Base-by-base conservation (phyloP, 2,797 vertebrate genomes). In the Trichosurus vulpecula region DNA sequence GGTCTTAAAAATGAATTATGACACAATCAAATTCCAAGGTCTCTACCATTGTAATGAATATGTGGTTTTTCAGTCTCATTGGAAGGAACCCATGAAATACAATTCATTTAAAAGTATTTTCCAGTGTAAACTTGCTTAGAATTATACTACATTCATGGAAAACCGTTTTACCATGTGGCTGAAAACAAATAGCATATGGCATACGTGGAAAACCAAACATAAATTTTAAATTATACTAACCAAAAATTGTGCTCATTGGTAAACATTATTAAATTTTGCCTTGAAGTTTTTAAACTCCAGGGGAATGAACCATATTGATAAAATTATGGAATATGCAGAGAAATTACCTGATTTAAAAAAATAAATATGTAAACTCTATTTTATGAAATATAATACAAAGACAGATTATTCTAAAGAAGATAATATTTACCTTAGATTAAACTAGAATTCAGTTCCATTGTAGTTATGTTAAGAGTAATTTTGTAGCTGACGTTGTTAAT, bases 1-100 rank as follows among this genome's bases (percentile, higher is more conserved):
- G 92, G 95, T 97, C 93, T 97, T 97, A 58, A 97, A 97, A 98
- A 97, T 97, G 97, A 98, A 97, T 97, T 97, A 97, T 96, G 96
- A 97, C 90, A 96, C 97, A 94, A 95, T 97, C 94, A 97, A 94
- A 53, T 52, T 90, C 81, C 95, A 96, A 13, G 95, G 96, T 97
- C 95, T 97, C 90, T 97, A 92, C 81, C 52, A 95, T 91, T 97
- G 96, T 96, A 94, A 96, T 96, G 92, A 47, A 87, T 95, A 47
- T 96, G 92, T 54, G n/a, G 91, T 96, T 96, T 61, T 90, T 25
- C 54, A 22, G 54, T 53, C 95, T 96, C 93, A 94, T 96, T 98
- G 96, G 35, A 97, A 93, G 95, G 94, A 97, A 95, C 95, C 47
- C 52, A 61, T 91, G 92, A 92, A 95, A 97, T 94, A 89, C 94